Base-by-base conservation (phyloP, 2,113 vertebrate genomes). In the Vulpes vulpes region DNA sequence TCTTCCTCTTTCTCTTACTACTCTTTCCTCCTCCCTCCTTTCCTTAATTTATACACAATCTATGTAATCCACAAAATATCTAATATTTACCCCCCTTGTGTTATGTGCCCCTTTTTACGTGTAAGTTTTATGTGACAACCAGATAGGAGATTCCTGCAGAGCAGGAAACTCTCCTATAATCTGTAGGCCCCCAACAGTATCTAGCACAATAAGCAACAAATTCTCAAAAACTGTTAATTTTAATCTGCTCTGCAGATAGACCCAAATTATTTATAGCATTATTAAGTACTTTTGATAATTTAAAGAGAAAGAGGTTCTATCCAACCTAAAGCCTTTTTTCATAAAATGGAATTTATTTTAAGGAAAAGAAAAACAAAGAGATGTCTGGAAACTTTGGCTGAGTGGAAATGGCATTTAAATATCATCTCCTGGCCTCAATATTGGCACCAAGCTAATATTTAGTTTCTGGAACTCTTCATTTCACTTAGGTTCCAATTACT, bases 221-320 rank as follows among this genome's bases (percentile, higher is more conserved):
- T 64, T 35, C 38, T 79, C 20, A 91, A 79, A 94, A 69, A 6
- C 51, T 51, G 14, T 94, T 94, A 79, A 55, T 76, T 91, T 60
- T 60, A 65, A 93, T 91, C 93, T 96, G 32, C 71, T 62, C 51
- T 88, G 32, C 62, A 35, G n/a, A 69, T 91, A 23, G 32, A 76
- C 49, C 53, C 62, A 53, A 82, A 74, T 30, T 43, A 55, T 53
- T 85, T 65, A 64, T 59, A 91, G 35, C 43, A 91, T 88, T 60
- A 83, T 43, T 87, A 57, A 43, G 30, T 57, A 60, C 55, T 57
- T n/a, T 80, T 73, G 38, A 55, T 60, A 55, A 83, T 62, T 82
- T 96, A 55, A 94, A 73, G 30, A 60, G 59, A 11, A 79, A n/a
- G 11, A 83, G 16, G 57, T 43, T 92, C 25, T 74, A 15, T 27